Base-by-base conservation (phyloP, 1,140 invertebrate species). In the Tetraneura akinire region DNA sequence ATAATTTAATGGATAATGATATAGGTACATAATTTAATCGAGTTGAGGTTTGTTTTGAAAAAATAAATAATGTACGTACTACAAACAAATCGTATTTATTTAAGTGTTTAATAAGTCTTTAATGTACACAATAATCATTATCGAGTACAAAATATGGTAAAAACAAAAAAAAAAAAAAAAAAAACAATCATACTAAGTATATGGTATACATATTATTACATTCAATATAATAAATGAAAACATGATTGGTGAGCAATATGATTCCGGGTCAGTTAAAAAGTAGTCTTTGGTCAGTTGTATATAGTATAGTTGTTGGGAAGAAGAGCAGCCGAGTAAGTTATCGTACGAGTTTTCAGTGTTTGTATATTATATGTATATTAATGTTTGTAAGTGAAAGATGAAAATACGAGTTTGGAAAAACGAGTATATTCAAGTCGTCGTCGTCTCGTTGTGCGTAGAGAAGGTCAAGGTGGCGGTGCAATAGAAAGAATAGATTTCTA, bases 401-500 rank as follows among this genome's bases (percentile, higher is more conserved):
- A 37, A 37, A 51, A 23, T 29, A 51, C 29, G 21, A 11, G 26
- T 53, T 55, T 14, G 21, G 26, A 23, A 42, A 51, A 55, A 14
- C 32, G 26, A 57, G 53, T 11, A 4, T 16, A 23, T n/a, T 45
- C n/a, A 37, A 37, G 32, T 68, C 32, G 64, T 68, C 3, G 37
- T 68, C 21, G 47, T 32, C 14, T n/a, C 1, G 6, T 62, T 6
- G 62, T 66, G 51, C 18, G 9, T 26, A 13, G 18, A 60, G 23
- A 62, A 78, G 74, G 74, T 78, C 74, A 78, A 62, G 32, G 53
- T 47, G 42, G 37, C 13, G 14, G 73, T 49, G 70, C 26, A 11
- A 49, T n/a, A 26, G 53, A 78, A 21, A 55, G 73, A 57, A 76
- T 47, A 57, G 37, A 78, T 78, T 62, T 62, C 74, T 78, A 78